Evolutionary conservation across 2,797 vertebrate genomes (phyloP), one percentile per base, ranked within the genome.

Genomic region (Lagorchestes hirsutus): DNA sequence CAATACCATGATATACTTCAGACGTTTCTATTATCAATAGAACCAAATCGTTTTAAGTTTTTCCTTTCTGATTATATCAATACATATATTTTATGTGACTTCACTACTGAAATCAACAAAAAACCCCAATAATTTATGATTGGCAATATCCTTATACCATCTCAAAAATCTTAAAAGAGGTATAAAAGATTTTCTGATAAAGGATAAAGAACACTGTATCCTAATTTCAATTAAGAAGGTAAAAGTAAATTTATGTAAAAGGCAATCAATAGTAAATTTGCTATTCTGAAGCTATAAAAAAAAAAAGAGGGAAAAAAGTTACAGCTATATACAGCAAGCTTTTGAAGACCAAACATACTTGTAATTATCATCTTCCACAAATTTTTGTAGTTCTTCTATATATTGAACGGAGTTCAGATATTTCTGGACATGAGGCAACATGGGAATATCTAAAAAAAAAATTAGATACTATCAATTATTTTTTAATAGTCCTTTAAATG

Each of bases 351-450:
- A 93, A 95, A 99, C 99, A 99, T 99, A 99, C 99, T 99, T 99
- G 98, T 99, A 99, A 98, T 99, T 99, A 98, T 99, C 99, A 40
- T 99, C 99, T 98, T 99, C 99, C 97, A 99, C 99, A 99, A 99
- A 99, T 98, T 99, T 99, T 93, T 99, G 99, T 91, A 99, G 99
- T 98, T 99, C 99, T 99, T 99, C 99, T 97, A 99, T 99, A 98
- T 99, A 99, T 56, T 99, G 99, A 97, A 99, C 99, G 0, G 99
- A 99, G 98, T 99, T 99, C 92, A 99, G 99, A 91, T 99, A 99
- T 98, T 99, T 99, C 98, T 99, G 99, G 96, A 99, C 99, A 57
- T 99, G 99, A 99, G 99, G 99, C 99, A 99, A 98, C 98, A 99
- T 98, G 95, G 99, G 99, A 97, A 99, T 99, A 98, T 99, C 99